These are phyloP conservation scores for Lophotriccus pileatus DNA, from an alignment of 2,797 vertebrate genomes.

Conservation along the genomic window DNA sequence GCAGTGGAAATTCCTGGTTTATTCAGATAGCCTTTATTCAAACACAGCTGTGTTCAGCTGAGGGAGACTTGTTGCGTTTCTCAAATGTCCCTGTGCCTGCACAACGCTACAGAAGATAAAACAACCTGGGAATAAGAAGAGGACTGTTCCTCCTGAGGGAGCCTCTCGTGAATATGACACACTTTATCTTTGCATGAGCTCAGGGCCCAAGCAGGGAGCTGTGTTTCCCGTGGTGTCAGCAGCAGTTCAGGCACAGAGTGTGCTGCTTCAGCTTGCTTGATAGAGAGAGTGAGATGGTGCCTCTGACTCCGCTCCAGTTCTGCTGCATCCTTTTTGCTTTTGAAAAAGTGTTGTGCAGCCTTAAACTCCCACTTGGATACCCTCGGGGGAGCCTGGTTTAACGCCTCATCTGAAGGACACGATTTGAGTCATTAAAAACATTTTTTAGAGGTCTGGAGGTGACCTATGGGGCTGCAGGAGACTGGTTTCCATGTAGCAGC, in stretches of 20 bases:
- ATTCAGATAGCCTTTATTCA: not conserved
- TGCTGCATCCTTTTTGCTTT: not conserved
- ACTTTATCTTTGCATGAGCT: not conserved
- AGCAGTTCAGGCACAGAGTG: not conserved
- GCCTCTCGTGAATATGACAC: not conserved
- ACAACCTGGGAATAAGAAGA: not conserved
- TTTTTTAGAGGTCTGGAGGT: conserved; percentile 30
- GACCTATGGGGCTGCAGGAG: conserved; percentile 18
- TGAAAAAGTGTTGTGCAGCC: not conserved
- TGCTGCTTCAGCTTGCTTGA: not conserved
- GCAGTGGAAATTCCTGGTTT: not conserved
- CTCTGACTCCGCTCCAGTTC: not conserved
- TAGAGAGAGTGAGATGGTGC: not conserved
- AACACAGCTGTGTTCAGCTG: not conserved
- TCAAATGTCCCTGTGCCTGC: not conserved
- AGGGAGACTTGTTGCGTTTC: not conserved
- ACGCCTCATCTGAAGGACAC: conserved; percentile 16
- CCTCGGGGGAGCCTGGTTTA: conserved; percentile 27
- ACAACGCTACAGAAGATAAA: not conserved
- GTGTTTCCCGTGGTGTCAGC: not conserved
- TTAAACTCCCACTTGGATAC: conserved; percentile 10
- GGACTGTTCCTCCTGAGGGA: not conserved
- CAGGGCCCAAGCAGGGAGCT: not conserved
- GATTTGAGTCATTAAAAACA: conserved; percentile 19
- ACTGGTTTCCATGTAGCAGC: not conserved